A percentile compares a stretch with the other conserved stretches of the same genome.
phyloP scores from a whole-genome alignment of 2,888 invertebrate species.

The Nasonovia ribisnigri region DNA sequence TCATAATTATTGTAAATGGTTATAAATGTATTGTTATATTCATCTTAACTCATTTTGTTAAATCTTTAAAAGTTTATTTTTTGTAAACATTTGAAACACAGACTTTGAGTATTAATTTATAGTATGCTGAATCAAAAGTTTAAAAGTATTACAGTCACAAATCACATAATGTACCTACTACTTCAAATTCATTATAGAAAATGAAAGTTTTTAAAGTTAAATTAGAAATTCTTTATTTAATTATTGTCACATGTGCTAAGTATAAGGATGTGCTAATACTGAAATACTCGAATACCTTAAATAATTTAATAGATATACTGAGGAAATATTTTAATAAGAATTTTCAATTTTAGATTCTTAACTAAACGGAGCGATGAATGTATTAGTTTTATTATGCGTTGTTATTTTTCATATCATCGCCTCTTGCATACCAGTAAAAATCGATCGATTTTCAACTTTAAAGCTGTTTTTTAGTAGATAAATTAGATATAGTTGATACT shows the following conservation, averaged over 20 bases:
- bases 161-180: conserved; percentile 31
- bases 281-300: neutral
- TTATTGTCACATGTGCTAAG: neutral
- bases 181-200: conserved; percentile 16
- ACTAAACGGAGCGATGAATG: neutral
- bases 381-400: neutral
- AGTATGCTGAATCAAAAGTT: neutral
- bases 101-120: conserved; percentile 22
- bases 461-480: neutral
- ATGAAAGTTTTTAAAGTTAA: conserved; percentile 30
- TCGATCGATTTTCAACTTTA: neutral
- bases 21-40: neutral
- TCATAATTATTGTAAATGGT: neutral
- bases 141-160: conserved; percentile 8
- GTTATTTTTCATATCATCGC: neutral
- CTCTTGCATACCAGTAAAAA: neutral
- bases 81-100: neutral
- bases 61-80: neutral
- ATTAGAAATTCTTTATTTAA: neutral
- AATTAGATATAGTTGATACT: neutral
- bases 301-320: neutral
- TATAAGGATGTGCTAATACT: neutral
- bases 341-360: too few relatives aligned
- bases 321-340: neutral
- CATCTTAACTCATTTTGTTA: neutral